phyloP scores from a whole-genome alignment of 1,140 invertebrate genomes.

The Oedothorax gibbosus region DNA sequence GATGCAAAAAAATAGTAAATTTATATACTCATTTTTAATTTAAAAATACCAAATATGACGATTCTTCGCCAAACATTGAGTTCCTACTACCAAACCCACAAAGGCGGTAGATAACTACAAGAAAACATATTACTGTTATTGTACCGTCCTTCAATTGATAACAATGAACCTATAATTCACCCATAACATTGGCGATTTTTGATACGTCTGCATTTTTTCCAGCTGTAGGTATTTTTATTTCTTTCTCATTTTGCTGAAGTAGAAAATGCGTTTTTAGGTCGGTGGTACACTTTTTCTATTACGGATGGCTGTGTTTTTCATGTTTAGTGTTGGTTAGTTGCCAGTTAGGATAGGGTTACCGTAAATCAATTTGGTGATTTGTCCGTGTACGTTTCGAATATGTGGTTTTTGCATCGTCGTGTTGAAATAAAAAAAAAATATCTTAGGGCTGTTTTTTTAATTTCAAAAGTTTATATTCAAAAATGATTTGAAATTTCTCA shows the following conservation, averaged over 20 bases:
- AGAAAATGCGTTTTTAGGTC: constrained; percentile 31
- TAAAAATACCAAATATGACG: too few relatives aligned
- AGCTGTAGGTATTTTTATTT: constrained; percentile 9
- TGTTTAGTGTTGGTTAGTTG: constrained; percentile 21
- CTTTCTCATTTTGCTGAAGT: constrained; percentile 25
- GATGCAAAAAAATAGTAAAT: too few relatives aligned
- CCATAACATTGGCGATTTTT: constrained; percentile 35
- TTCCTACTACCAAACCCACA: too few relatives aligned
- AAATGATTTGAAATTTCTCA: too few relatives aligned
- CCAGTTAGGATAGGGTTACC: not conserved
- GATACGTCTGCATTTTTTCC: constrained; percentile 24
- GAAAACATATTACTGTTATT: constrained; percentile 51
- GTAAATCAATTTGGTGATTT: too few relatives aligned
- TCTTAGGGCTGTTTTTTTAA: too few relatives aligned
- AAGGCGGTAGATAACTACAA: constrained; percentile 7
- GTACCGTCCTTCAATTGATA: constrained; percentile 37
- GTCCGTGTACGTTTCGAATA: too few relatives aligned
- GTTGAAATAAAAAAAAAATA: too few relatives aligned
- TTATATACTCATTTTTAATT: too few relatives aligned
- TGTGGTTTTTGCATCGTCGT: too few relatives aligned
- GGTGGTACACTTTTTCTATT: constrained; percentile 14
- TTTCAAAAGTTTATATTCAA: too few relatives aligned
- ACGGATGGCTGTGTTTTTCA: constrained; percentile 24
- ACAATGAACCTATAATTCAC: constrained; percentile 57
- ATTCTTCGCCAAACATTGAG: too few relatives aligned